These are phyloP conservation scores for Vidua chalybeata DNA, from an alignment of 2,113 vertebrate species.

Conservation along the genomic window DNA sequence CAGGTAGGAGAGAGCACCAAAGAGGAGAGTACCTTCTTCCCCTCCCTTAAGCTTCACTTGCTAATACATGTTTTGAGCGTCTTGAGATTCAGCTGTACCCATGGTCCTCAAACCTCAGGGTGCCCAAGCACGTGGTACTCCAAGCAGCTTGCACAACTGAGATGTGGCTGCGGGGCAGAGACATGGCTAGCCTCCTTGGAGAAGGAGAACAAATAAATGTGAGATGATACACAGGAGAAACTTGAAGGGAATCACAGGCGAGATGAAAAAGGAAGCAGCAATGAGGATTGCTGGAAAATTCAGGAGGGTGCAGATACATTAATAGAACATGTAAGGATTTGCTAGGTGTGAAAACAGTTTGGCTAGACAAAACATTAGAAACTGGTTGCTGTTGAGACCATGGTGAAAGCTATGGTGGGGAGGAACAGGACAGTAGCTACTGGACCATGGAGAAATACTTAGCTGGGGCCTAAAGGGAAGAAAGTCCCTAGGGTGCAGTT, in stretches of 20 bases:
- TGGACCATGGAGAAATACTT: not conserved
- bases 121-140: fast-evolving
- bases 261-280: not conserved
- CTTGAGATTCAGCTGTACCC: not conserved
- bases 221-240: fast-evolving
- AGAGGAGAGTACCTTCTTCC: not conserved
- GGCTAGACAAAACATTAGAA: not conserved
- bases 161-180: not conserved
- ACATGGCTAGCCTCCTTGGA: not conserved
- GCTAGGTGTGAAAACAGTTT: not conserved
- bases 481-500: not conserved
- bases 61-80: not conserved
- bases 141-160: not conserved
- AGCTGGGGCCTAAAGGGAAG: not conserved
- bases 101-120: not conserved
- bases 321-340: not conserved
- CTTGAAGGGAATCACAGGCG: not conserved
- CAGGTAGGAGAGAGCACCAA: not conserved
- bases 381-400: not conserved
- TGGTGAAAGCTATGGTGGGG: not conserved
- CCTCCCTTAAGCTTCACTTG: not conserved
- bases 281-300: not conserved
- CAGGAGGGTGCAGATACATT: not conserved
- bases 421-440: not conserved
- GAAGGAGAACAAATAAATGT: not conserved